Conservation (phyloP, 1,140 invertebrate genomes). For the Drosophila lowei region DNA sequence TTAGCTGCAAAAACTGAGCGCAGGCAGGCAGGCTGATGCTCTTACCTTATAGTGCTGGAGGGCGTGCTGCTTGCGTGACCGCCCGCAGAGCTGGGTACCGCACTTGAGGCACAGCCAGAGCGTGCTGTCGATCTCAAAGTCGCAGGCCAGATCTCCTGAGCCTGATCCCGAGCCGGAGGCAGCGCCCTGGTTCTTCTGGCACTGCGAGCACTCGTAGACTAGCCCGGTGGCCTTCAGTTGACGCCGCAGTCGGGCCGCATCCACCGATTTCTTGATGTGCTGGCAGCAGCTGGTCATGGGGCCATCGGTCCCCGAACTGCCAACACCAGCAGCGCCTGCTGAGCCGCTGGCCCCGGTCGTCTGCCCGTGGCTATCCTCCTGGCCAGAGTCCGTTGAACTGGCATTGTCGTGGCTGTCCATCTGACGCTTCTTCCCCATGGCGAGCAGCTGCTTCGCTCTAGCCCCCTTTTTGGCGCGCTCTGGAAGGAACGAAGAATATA, state of each 20-base stretch:
- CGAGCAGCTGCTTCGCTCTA: slow-evolving; percentile 14
- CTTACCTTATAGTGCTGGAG: slow-evolving; percentile 87
- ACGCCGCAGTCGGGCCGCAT: slow-evolving; percentile 87
- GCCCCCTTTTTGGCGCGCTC: slow-evolving; percentile 27
- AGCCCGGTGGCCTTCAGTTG: slow-evolving; percentile 85
- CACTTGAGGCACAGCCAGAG: slow-evolving; percentile 89
- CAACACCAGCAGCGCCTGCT: slow-evolving; percentile 49
- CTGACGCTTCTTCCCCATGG: slow-evolving; percentile 86
- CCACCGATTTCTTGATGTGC: slow-evolving; percentile 88
- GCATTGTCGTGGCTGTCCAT: slow-evolving; percentile 85
- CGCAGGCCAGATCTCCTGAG: slow-evolving; percentile 24
- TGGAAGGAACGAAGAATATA: background rate
- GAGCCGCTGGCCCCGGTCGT: slow-evolving; percentile 47
- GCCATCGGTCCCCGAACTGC: background rate
- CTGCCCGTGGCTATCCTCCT: slow-evolving; percentile 83
- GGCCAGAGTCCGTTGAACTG: slow-evolving; percentile 86
- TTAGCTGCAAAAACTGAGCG: no score
- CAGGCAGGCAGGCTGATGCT: background rate
- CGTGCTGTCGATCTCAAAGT: slow-evolving; percentile 86
- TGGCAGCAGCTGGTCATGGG: slow-evolving; percentile 84
- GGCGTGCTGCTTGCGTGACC: slow-evolving; percentile 88
- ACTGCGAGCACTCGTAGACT: slow-evolving; percentile 86
- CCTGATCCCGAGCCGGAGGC: background rate
- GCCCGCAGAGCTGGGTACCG: slow-evolving; percentile 90
- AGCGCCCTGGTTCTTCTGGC: slow-evolving; percentile 65